These are phyloP conservation scores for Drosophila yakuba DNA, from an alignment of 1,140 invertebrate genomes.

Conservation along the genomic window DNA sequence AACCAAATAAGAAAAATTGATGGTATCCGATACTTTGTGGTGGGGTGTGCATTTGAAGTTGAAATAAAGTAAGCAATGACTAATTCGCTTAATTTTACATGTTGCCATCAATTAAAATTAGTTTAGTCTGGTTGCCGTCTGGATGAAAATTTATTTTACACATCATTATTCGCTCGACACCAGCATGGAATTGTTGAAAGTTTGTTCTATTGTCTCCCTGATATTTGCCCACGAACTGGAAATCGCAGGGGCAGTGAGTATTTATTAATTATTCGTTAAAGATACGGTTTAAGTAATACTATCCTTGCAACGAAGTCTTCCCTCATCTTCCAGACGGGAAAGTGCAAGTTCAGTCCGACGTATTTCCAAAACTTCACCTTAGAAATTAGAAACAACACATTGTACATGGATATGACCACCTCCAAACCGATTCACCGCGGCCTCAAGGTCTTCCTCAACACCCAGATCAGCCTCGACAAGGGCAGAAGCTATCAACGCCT, in stretches of 20 bases:
- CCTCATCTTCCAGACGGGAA: constrained; percentile 50
- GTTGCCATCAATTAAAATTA: constrained; percentile 21
- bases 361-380: constrained; percentile 58
- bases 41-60: constrained; percentile 32
- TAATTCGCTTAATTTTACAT: background rate
- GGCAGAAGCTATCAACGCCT: constrained; percentile 52
- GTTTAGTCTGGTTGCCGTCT: constrained; percentile 21
- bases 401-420: constrained; percentile 51
- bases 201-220: constrained; percentile 5
- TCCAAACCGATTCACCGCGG: constrained; percentile 35
- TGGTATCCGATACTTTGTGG: constrained; percentile 21
- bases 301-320: constrained; percentile 15
- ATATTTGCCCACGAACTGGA: constrained; percentile 5
- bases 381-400: constrained; percentile 50
- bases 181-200: constrained; percentile 31
- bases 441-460: constrained; percentile 48
- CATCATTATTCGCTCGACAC: constrained; percentile 22
- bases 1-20: constrained; percentile 11
- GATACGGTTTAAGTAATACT: background rate
- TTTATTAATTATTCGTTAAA: background rate
- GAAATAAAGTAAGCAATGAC: constrained; percentile 37
- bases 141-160: background rate
- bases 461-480: constrained; percentile 52
- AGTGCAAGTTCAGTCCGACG: constrained; percentile 29
- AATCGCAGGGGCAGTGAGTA: constrained; percentile 42